Evolutionary conservation across 1,140 invertebrate genomes (phyloP).

Genomic region (Solenopsis invicta): DNA sequence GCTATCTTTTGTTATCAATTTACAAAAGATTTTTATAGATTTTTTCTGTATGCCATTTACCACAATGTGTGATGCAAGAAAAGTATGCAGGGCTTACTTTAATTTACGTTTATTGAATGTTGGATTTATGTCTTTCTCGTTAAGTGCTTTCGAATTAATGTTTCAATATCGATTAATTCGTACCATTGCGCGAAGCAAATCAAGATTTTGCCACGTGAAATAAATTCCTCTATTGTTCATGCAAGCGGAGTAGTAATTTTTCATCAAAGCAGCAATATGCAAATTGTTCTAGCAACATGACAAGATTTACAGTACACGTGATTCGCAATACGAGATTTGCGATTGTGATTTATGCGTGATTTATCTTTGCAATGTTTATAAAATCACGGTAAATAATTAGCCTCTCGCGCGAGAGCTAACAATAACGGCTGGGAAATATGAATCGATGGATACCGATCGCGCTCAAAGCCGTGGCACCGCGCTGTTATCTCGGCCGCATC

Average conservation of each 20-base stretch:
- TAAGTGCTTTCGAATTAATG: conserved; percentile 20
- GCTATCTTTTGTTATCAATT: not conserved
- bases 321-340: conserved; percentile 22
- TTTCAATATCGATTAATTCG: conserved; percentile 36
- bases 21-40: not conserved
- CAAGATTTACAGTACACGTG: conserved; percentile 49
- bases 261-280: conserved; percentile 51
- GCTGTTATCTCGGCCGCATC: conserved; percentile 49
- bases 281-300: conserved; percentile 39
- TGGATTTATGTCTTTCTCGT: conserved; percentile 13
- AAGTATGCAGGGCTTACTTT: not conserved
- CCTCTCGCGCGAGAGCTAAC: conserved; percentile 5
- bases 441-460: conserved; percentile 50
- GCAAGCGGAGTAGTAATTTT: conserved; percentile 22
- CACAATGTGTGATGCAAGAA: not conserved
- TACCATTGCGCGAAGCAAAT: not conserved
- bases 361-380: conserved; percentile 48
- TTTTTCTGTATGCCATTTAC: not conserved
- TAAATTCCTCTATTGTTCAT: conserved; percentile 34
- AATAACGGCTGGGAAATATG: conserved; percentile 23
- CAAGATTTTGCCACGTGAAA: conserved; percentile 39
- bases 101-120: conserved; percentile 27
- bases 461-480: conserved; percentile 53
- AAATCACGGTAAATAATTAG: conserved; percentile 54
- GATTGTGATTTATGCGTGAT: conserved; percentile 30